These are phyloP conservation scores for Anthonomus grandis DNA, from an alignment of 1,140 invertebrate species.

Conservation along the genomic window DNA sequence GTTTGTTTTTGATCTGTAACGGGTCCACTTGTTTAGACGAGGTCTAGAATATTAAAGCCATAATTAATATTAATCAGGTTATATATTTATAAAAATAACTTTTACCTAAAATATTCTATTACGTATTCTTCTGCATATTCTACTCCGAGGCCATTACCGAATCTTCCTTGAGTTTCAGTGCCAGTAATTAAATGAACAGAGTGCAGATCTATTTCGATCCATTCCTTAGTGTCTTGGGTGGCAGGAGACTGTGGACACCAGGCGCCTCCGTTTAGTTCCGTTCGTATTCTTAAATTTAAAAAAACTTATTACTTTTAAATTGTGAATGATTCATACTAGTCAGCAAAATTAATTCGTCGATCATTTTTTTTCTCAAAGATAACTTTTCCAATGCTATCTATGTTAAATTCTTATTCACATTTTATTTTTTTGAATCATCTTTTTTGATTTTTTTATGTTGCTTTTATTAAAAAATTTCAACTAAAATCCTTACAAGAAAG, in stretches of 20 bases:
- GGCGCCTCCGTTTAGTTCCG: slow-evolving; percentile 42
- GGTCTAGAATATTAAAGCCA: slow-evolving; percentile 43
- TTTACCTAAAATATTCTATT: slow-evolving; percentile 71
- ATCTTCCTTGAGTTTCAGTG: slow-evolving; percentile 79
- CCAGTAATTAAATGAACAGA: slow-evolving; percentile 70
- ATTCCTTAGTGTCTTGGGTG: slow-evolving; percentile 68
- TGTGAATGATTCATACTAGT: too few relatives aligned
- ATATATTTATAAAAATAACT: not conserved
- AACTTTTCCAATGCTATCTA: too few relatives aligned
- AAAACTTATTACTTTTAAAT: slow-evolving; percentile 2
- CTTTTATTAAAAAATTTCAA: too few relatives aligned
- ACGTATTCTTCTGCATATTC: slow-evolving; percentile 76
- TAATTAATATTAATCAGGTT: not conserved
- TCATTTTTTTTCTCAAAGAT: too few relatives aligned
- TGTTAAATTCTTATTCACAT: too few relatives aligned
- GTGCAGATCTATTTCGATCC: slow-evolving; percentile 74
- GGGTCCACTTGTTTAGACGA: slow-evolving; percentile 66
- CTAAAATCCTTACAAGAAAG: too few relatives aligned
- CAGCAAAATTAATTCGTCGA: too few relatives aligned
- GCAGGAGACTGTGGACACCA: slow-evolving; percentile 71
- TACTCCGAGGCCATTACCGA: slow-evolving; percentile 80
- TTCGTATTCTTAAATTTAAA: slow-evolving; percentile 36
- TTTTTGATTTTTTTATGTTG: too few relatives aligned
- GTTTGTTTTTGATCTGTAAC: slow-evolving; percentile 60
- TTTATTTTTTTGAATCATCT: too few relatives aligned